Evolutionary conservation across 2,113 vertebrate species (phyloP), one percentile per base, ranked within the genome.

Genomic region (Anas platyrhynchos): DNA sequence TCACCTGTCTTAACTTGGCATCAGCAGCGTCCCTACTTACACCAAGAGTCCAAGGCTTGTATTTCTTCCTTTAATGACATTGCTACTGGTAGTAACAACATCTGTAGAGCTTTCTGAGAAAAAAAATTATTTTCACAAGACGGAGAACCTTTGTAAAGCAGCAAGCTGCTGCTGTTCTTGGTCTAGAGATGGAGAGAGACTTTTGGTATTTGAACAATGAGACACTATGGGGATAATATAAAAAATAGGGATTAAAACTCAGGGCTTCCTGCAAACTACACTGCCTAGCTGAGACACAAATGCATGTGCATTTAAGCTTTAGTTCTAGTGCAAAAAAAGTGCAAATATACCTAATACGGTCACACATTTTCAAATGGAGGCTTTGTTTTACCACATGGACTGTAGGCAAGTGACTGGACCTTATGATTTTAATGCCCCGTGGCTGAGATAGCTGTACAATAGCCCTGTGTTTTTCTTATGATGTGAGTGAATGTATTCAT

Each of bases 31-130:
- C 55, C 21, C 73, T 66, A 44, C 66, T 50, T 90, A 46, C 15
- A 38, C 12, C 22, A 74, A 55, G 16, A 72, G 7, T 36, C 31
- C 32, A 18, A 29, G 21, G 13, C 7, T 44, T 36, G 58, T 14
- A 15, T 14, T 61, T 13, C 4, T 1, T 34, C 32, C 21, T 66
- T 2, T 43, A 46, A 16, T 10, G 27, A 15, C 18, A 6, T 5
- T 38, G 8, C 20, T 75, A 3, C 29, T 27, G 8, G 8, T 26
- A 74, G 2, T 32, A 46, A 13, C 54, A 32, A 62, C 9, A 3
- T 59, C 88, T 93, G 88, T 31, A 55, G n/a, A 86, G 31, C 14
- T 83, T 91, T 83, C 46, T 93, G 46, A 32, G 27, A 59, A 66
- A 44, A 44, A 83, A 6, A 12, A 21, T 20, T 12, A 44, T 88